Conservation (phyloP, 2,113 vertebrate species). For the Acrocephalus arundinaceus region DNA sequence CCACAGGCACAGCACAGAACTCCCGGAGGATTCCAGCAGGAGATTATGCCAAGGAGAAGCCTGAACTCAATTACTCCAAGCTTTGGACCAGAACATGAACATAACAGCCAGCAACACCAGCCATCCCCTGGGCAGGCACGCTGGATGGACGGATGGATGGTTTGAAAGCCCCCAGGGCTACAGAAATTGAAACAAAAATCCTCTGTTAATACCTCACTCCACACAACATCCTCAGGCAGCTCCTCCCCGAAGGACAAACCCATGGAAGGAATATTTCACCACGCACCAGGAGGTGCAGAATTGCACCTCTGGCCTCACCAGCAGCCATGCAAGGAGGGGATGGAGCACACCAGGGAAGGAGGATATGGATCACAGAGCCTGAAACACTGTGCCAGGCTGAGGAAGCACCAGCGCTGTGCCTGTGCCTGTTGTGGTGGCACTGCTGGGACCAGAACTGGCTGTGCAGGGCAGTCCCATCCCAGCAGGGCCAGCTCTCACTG, state of each 20-base stretch:
- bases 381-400: background rate
- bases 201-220: background rate
- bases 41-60: background rate
- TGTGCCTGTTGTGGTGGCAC: background rate
- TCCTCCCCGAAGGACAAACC: background rate
- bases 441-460: background rate
- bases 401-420: background rate
- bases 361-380: background rate
- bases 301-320: background rate
- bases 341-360: background rate
- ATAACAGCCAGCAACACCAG: background rate
- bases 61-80: background rate
- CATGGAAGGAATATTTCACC: rapidly evolving
- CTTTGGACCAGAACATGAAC: background rate
- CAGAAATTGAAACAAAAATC: background rate
- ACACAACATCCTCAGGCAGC: background rate
- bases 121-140: background rate
- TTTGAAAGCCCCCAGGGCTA: background rate
- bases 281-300: background rate
- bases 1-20: rapidly evolving
- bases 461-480: background rate
- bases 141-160: background rate
- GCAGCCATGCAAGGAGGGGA: rapidly evolving
- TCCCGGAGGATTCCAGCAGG: background rate
- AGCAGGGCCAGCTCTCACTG: background rate